Base-by-base conservation (phyloP, 2,888 invertebrate genomes). In the Chloroclystis v-ata region DNA sequence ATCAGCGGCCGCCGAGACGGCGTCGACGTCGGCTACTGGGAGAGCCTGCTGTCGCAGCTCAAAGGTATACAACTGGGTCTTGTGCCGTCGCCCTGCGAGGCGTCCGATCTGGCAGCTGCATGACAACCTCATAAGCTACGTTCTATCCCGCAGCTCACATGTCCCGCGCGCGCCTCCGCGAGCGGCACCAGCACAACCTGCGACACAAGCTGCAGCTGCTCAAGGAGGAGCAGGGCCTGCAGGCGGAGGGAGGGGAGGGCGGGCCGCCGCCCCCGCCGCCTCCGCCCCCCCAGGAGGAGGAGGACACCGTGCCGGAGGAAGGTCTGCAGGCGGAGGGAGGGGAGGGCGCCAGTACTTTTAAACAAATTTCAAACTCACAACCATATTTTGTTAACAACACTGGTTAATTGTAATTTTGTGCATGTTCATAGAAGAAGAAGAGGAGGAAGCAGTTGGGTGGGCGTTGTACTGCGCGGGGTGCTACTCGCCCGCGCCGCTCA, bases 11-110 rank as follows among this genome's bases (percentile, higher is more conserved):
- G 94, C 54, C 92, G 92, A 33, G 97, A 96, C 81, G 97, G 97
- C 10, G 93, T 98, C 35, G 99, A 99, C 85, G 94, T 98, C 54
- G 96, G 97, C 35, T 99, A 98, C 82, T 99, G 99, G 99, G 99
- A 99, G 87, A 96, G 96, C 37, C 83, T 99, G 56, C 89, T 98
- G 26, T 96, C 96, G n/a, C 97, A 98, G 76, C 89, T 99, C 7
- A 97, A 97, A 35, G 35, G 35, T 16, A n/a, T 12, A 1, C 12
- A 29, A 29, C 2, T 6, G 28, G 10, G 11, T 5, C 11, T 28
- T 10, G 28, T 4, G 28, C 24, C 24, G n/a, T 28, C n/a, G n/a
- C n/a, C n/a, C n/a, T n/a, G n/a, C n/a, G n/a, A n/a, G n/a, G n/a
- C n/a, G n/a, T n/a, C n/a, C n/a, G n/a, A n/a, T n/a, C n/a, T n/a